Conservation (phyloP, 2,113 vertebrate species). For the Seriola quinqueradiata region DNA sequence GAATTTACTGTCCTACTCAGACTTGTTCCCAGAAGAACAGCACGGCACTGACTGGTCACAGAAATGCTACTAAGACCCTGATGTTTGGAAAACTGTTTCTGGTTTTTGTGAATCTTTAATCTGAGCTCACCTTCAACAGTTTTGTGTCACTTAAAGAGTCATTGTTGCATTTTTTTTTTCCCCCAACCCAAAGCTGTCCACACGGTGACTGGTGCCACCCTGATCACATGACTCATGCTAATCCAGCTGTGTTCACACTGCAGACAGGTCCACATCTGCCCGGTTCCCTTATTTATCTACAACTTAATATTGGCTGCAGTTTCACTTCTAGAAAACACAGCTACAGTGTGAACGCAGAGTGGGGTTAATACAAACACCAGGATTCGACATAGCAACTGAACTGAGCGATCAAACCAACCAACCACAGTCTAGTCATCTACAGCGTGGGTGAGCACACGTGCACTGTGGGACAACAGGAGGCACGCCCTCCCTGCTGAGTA, state of each 20-base stretch:
- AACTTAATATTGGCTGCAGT: neutral
- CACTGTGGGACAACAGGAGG: slow-evolving; percentile 45
- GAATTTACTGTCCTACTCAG: neutral
- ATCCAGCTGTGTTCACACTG: slow-evolving; percentile 32
- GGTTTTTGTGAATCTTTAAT: neutral
- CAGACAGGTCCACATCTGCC: neutral
- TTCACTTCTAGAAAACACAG: slow-evolving; percentile 1
- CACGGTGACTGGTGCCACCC: neutral
- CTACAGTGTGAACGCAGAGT: slow-evolving; percentile 30
- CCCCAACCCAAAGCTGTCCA: too few species aligned
- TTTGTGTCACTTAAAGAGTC: neutral
- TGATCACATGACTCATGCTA: slow-evolving; percentile 17
- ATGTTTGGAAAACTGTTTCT: neutral
- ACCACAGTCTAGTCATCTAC: slow-evolving; percentile 68
- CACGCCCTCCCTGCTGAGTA: slow-evolving; percentile 75
- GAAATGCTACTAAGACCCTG: neutral
- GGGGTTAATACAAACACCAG: slow-evolving; percentile 61
- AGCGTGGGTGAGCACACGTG: slow-evolving; percentile 54
- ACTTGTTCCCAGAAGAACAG: neutral
- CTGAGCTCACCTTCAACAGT: neutral
- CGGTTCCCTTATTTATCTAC: neutral
- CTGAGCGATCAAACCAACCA: slow-evolving; percentile 54
- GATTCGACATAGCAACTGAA: slow-evolving; percentile 39
- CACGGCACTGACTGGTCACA: neutral
- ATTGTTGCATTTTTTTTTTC: neutral